phyloP scores from a whole-genome alignment of 92 coral and sea anemone genomes.

The Muricea muricata region DNA sequence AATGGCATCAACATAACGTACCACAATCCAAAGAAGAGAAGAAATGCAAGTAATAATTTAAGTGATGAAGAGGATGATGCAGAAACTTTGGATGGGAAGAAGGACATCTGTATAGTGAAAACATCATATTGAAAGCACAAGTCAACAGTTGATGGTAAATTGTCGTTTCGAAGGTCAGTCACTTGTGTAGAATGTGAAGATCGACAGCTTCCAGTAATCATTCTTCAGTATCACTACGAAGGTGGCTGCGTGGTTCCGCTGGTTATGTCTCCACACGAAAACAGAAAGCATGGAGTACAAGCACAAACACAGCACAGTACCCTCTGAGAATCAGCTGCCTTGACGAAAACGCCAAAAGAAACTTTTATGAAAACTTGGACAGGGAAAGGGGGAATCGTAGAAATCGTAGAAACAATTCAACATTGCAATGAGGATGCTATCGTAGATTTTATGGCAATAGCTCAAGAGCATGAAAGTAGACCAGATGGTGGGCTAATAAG shows the following conservation, averaged over 20 bases:
- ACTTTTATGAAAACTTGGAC: constrained; percentile 41
- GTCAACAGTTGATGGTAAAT: background rate
- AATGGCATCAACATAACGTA: background rate
- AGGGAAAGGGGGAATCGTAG: constrained; percentile 47
- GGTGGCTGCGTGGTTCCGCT: constrained; percentile 12
- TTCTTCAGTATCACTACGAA: constrained; percentile 53
- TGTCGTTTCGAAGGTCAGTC: constrained; percentile 16
- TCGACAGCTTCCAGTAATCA: constrained; percentile 43
- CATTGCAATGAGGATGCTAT: background rate
- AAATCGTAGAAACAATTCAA: constrained; percentile 9
- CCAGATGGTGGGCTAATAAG: constrained; percentile 39
- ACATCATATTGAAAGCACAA: too few relatives aligned
- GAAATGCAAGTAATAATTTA: too few relatives aligned
- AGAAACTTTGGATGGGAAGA: too few relatives aligned
- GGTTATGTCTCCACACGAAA: constrained; percentile 44
- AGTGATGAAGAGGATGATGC: too few relatives aligned
- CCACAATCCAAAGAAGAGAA: too few relatives aligned
- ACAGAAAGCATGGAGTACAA: constrained; percentile 37
- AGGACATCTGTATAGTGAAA: too few relatives aligned
- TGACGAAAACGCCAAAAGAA: constrained; percentile 39
- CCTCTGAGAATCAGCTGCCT: constrained; percentile 36
- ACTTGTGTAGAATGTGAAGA: constrained; percentile 38
- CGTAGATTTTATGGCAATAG: constrained; percentile 40
- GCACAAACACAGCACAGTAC: constrained; percentile 35
- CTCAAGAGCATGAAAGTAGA: constrained; percentile 40